Conservation (phyloP, 2,113 vertebrate genomes). For the Tragelaphus imberbis region DNA sequence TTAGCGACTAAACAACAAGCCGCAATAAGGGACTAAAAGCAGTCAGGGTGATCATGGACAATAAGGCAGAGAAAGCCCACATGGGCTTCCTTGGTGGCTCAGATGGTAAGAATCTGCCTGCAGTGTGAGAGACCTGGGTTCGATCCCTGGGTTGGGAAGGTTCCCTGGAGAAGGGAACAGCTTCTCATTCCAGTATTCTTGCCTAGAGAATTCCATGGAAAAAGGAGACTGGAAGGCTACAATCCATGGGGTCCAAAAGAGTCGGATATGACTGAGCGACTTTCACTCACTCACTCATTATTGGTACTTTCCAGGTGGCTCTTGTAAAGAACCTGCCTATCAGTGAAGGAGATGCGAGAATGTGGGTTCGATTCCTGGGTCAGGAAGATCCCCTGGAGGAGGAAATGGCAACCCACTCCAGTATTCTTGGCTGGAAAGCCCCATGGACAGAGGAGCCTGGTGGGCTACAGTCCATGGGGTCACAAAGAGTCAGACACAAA, state of each 20-base stretch:
- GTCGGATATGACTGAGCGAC: not conserved
- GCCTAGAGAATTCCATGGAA: not conserved
- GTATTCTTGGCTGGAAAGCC: not conserved
- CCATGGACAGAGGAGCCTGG: not conserved
- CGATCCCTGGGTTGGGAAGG: not conserved
- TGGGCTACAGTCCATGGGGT: not conserved
- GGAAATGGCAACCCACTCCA: not conserved
- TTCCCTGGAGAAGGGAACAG: not conserved
- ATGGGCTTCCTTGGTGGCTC: not conserved
- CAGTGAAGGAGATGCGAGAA: not conserved
- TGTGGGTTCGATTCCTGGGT: not conserved
- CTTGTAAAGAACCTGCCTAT: not conserved
- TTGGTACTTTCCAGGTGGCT: not conserved
- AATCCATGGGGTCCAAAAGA: not conserved
- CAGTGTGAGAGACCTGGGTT: not conserved
- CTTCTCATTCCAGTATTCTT: not conserved
- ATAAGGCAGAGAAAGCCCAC: not conserved
- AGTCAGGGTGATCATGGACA: not conserved
- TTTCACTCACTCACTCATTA: not conserved
- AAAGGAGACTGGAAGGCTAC: not conserved
- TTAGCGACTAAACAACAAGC: not conserved
- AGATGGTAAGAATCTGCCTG: not conserved
- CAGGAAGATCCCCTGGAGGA: not conserved
- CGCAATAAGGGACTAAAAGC: not conserved
- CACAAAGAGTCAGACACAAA: not conserved